Evolutionary conservation across 2,888 invertebrate species (phyloP), one percentile per base, ranked within the genome.

Genomic region (Nomada flava): DNA sequence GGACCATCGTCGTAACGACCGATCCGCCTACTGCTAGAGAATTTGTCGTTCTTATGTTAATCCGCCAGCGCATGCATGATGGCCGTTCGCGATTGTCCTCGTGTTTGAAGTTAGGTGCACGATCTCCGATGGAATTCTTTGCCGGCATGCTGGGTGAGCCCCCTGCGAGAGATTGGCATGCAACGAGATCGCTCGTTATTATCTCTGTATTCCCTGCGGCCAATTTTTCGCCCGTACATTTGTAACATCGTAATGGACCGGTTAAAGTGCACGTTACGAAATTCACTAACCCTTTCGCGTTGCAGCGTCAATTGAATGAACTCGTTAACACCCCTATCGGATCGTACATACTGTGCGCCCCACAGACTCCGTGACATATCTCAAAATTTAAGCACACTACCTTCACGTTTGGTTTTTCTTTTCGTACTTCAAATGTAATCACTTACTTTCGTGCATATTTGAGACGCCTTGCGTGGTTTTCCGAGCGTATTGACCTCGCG

Each of bases 21-120:
- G 72, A 81, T 73, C 82, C 82, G 82, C 80, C 82, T 83, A 81
- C 82, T 65, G 70, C 80, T 26, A 26, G 76, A 44, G 82, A 81
- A 83, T 83, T 83, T 83, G 82, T 83, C 80, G 82, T 79, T 62
- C 76, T 53, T 71, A 53, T 47, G 64, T 44, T 20, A 52, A 47
- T 26, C 44, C 67, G 68, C 52, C 36, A 23, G 63, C 53, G 70
- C 29, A 76, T 72, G 72, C 64, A 67, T 72, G 68, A 72, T 71
- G 64, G 62, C 57, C 55, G 44, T 71, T 47, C 69, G 60, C 47
- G 73, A 81, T 83, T 76, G 76, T 70, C 64, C 73, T 76, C 62
- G 70, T 47, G 71, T 62, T 26, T 55, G 69, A 62, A 52, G 74
- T 53, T 82, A 68, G 70, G 59, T 76, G 80, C 76, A 57, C 57